Percentiles rank a stretch among this genome's conserved stretches.
These are phyloP conservation scores for Scaptomyza reducta DNA, from an alignment of 2,888 invertebrate species.

Conservation along the genomic window DNA sequence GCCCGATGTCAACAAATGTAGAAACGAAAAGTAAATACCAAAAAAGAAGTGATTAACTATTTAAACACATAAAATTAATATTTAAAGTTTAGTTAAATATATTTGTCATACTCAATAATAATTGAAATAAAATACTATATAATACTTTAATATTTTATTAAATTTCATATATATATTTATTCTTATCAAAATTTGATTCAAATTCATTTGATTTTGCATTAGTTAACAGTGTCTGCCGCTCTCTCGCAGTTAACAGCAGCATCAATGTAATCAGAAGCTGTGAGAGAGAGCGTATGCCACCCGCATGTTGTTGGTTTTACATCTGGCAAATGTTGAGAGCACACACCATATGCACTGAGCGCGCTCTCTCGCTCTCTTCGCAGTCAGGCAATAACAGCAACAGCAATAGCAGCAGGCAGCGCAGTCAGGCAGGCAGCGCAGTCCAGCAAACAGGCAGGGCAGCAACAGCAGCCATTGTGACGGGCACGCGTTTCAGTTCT, in stretches of 20 bases:
- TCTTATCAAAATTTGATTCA: background rate
- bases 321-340: slow-evolving; percentile 17
- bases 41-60: background rate
- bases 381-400: slow-evolving; percentile 35
- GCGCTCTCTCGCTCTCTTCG: background rate
- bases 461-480: slow-evolving; percentile 29
- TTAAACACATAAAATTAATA: too few species aligned
- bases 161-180: background rate
- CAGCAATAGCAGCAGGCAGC: slow-evolving; percentile 22
- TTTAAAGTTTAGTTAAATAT: too few species aligned
- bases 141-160: too few species aligned
- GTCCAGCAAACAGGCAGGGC: slow-evolving; percentile 35
- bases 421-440: background rate
- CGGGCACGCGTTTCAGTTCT: slow-evolving; percentile 77
- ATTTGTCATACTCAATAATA: too few species aligned
- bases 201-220: background rate
- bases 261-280: slow-evolving; percentile 50
- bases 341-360: slow-evolving; percentile 7
- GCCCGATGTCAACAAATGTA: slow-evolving; percentile 9
- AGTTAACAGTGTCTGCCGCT: slow-evolving; percentile 24
- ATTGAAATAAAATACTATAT: too few species aligned
- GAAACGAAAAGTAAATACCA: background rate
- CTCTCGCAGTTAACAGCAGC: slow-evolving; percentile 27
- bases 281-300: slow-evolving; percentile 44
- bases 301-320: slow-evolving; percentile 48